A percentile compares a stretch with the other conserved stretches of the same genome.
phyloP scores from a whole-genome alignment of 1,140 invertebrate genomes.

The Prorops nasuta region DNA sequence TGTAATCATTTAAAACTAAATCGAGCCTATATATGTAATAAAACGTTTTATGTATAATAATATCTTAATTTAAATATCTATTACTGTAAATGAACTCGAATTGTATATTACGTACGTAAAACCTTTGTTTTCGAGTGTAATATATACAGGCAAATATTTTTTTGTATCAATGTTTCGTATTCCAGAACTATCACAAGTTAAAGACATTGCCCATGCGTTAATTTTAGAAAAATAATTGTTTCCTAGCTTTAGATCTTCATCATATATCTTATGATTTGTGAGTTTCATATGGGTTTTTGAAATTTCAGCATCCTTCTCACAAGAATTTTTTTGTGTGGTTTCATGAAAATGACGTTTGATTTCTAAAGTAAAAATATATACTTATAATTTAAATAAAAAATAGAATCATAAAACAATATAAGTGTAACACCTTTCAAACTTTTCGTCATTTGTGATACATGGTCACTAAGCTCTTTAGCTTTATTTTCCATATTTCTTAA shows the following conservation, averaged over 20 bases:
- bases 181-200: constrained; percentile 29
- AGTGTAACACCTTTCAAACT: no score
- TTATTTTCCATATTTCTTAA: constrained; percentile 70
- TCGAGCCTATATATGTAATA: constrained; percentile 58
- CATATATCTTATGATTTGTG: no score
- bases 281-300: no score
- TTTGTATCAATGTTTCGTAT: constrained; percentile 22
- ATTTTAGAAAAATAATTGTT: constrained; percentile 31
- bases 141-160: constrained; percentile 59
- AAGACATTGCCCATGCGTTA: constrained; percentile 32
- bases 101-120: constrained; percentile 61
- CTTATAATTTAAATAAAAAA: no score
- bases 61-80: no score
- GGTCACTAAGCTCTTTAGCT: constrained; percentile 52
- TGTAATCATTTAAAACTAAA: constrained; percentile 59
- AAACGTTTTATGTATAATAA: no score
- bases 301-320: no score
- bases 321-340: no score
- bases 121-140: constrained; percentile 75
- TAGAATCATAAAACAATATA: no score
- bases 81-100: constrained; percentile 21
- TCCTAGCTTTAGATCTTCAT: constrained; percentile 30
- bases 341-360: no score
- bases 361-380: no score
- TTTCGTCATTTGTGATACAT: background rate